Conservation (phyloP, 92 coral and sea anemone genomes). For the Parazoanthus swiftii region DNA sequence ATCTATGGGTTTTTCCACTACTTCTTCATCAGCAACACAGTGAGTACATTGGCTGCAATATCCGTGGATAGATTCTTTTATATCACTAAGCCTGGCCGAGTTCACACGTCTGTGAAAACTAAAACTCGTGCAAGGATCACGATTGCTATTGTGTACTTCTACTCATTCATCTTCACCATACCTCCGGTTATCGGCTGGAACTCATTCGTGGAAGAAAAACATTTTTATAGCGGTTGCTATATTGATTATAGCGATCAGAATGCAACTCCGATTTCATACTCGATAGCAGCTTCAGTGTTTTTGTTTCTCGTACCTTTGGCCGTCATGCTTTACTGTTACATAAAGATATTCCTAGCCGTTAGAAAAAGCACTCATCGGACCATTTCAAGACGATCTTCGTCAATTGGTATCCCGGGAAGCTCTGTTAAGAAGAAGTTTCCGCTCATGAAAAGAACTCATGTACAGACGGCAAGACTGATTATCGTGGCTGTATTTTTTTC, state of each 20-base stretch:
- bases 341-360: conserved; percentile 79
- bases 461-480: conserved; percentile 93
- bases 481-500: conserved; percentile 87
- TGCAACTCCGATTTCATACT: conserved; percentile 75
- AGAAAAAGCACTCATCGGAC: conserved; percentile 78
- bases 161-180: conserved; percentile 74
- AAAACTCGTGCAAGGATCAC: conserved; percentile 56
- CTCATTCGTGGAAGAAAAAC: conserved; percentile 65
- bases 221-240: conserved; percentile 83
- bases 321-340: conserved; percentile 81
- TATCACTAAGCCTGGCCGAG: conserved; percentile 84
- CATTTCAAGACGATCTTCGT: conserved; percentile 42
- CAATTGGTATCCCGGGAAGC: conserved; percentile 50
- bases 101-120: conserved; percentile 65
- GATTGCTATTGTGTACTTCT: conserved; percentile 61
- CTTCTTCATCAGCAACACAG: conserved; percentile 78
- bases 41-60: conserved; percentile 80
- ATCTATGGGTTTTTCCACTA: conserved; percentile 83
- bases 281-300: conserved; percentile 69
- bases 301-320: conserved; percentile 72
- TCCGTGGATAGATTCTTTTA: conserved; percentile 85
- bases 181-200: conserved; percentile 94
- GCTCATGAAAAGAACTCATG: conserved; percentile 73
- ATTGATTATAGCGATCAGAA: conserved; percentile 83
- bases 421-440: conserved; percentile 56